Evolutionary conservation across 64 coral and sea anemone genomes (phyloP), one percentile per base, ranked within the genome.

Genomic region (Catalaphyllia jardinei): DNA sequence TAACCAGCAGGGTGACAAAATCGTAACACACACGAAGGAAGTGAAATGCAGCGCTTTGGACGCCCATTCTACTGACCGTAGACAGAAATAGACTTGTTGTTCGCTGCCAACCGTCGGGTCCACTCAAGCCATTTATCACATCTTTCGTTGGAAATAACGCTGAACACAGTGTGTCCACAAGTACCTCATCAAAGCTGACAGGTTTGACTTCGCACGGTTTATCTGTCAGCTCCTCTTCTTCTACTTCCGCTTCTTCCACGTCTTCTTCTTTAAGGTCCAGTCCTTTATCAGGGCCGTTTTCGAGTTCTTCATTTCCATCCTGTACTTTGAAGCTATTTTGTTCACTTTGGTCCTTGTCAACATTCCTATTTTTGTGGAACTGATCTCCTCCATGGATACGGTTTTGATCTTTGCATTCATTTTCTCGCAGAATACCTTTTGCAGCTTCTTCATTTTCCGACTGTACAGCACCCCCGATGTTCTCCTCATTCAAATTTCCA

Each of bases 21-120:
- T 97, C 95, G 46, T 93, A 62, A 80, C 95, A 97, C 19, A 93
- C 83, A 42, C 87, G 87, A 20, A 97, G 51, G n/a, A 51, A 97
- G 30, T 97, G 83, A 49, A 91, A 79, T 8, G 79, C 92, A 52
- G 91, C 83, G 67, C 54, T 72, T 25, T 73, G 65, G 28, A 90
- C 57, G 51, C 59, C 69, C 54, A 88, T 82, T 60, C 90, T 90
- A 10, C 67, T 93, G 24, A 76, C 91, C 28, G 89, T 87, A 29
- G 95, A 88, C 25, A 97, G 35, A 25, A 97, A 75, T 1, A 61
- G 83, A 75, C 62, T 97, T 39, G 85, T 42, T 84, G 60, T 79
- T 27, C 78, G 79, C 42, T 80, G 65, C 95, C 95, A 97, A 10
- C 24, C 27, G 8, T 27, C 38, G 19, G 80, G 65, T 42, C 88